Evolutionary conservation across 1,140 invertebrate genomes (phyloP).

Genomic region (Caenorhabditis elegans): WBcel235 BX284602.5:8215501-8216000

Average conservation of each 20-base stretch:
- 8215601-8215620: too few species aligned
- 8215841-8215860: background rate
- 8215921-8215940: background rate
- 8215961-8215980: background rate
- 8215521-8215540: too few species aligned
- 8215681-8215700: too few species aligned
- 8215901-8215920: background rate
- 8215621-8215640: too few species aligned
- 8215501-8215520: background rate
- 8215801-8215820: background rate
- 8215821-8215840: background rate
- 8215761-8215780: background rate
- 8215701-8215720: too few species aligned
- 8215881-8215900: background rate
- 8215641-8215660: too few species aligned
- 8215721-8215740: too few species aligned
- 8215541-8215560: too few species aligned
- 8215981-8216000: slow-evolving; percentile 9
- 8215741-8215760: too few species aligned
- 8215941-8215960: background rate
- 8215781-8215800: slow-evolving; percentile 21
- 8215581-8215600: too few species aligned
- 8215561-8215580: too few species aligned
- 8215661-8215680: too few species aligned
- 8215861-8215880: background rate